A percentile compares a stretch with the other conserved stretches of the same genome.
Conservation (phyloP, 1,140 invertebrate genomes). For the Solen grandis region DNA sequence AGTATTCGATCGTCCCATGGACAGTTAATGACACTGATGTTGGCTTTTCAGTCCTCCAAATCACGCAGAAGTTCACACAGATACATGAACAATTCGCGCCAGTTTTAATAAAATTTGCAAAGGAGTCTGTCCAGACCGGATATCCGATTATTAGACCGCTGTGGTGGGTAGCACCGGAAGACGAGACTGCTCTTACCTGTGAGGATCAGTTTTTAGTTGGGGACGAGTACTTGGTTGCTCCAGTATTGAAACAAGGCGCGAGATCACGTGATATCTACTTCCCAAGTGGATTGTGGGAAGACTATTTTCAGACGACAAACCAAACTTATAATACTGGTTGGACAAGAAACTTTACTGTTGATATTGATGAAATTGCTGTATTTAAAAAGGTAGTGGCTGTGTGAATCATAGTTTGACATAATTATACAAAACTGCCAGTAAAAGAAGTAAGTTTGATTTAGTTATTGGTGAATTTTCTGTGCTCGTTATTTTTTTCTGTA, state of each 20-base stretch:
- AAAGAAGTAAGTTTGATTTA: too few relatives aligned
- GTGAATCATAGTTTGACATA: too few relatives aligned
- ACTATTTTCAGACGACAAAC: constrained; percentile 31
- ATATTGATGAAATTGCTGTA: constrained; percentile 64
- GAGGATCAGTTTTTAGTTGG: constrained; percentile 93
- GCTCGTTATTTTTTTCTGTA: too few relatives aligned
- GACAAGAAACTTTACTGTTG: constrained; percentile 85
- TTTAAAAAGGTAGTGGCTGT: constrained; percentile 55
- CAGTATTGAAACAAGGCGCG: constrained; percentile 87
- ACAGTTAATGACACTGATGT: constrained; percentile 86
- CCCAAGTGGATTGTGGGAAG: constrained; percentile 67
- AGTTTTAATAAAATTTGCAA: constrained; percentile 61
- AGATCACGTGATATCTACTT: constrained; percentile 87
- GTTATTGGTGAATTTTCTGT: too few relatives aligned
- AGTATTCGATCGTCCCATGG: constrained; percentile 95
- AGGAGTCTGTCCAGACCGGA: constrained; percentile 60
- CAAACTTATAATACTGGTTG: constrained; percentile 82
- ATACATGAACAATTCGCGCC: constrained; percentile 86
- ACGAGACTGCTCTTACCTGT: constrained; percentile 89
- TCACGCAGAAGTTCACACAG: constrained; percentile 85
- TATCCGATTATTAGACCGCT: constrained; percentile 87
- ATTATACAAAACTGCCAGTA: too few relatives aligned
- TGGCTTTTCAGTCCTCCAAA: constrained; percentile 80
- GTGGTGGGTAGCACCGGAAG: constrained; percentile 94
- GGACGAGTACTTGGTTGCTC: constrained; percentile 91